Percentiles rank a stretch among this genome's conserved stretches.
Conservation (phyloP, 2,888 invertebrate genomes). For the Nysson spinosus region DNA sequence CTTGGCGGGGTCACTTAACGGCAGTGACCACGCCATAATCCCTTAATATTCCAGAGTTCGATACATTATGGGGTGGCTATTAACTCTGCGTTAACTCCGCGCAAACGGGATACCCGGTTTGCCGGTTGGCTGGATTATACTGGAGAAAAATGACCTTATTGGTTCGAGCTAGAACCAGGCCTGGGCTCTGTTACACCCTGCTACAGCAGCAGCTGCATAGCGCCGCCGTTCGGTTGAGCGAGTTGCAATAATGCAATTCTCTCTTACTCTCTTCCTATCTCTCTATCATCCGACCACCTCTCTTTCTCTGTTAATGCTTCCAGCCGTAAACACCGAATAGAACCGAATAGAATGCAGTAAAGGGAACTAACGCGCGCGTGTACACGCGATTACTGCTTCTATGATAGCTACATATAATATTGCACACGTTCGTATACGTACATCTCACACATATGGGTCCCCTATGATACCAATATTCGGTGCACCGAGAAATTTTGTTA, state of each 20-base stretch:
- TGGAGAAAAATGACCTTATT: slow-evolving; percentile 71
- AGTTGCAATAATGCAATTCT: slow-evolving; percentile 73
- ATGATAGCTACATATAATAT: slow-evolving; percentile 23
- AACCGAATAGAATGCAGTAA: slow-evolving; percentile 71
- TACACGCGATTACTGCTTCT: slow-evolving; percentile 47
- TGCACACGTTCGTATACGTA: slow-evolving; percentile 22
- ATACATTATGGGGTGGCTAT: slow-evolving; percentile 69
- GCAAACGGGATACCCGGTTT: slow-evolving; percentile 64
- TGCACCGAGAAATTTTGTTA: slow-evolving; percentile 13
- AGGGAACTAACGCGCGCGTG: slow-evolving; percentile 61
- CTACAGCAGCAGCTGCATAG: slow-evolving; percentile 59
- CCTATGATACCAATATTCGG: slow-evolving; percentile 20
- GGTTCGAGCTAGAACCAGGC: slow-evolving; percentile 64
- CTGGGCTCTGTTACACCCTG: slow-evolving; percentile 62
- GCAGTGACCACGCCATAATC: slow-evolving; percentile 61
- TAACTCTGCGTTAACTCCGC: slow-evolving; percentile 71
- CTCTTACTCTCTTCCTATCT: slow-evolving; percentile 42
- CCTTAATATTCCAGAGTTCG: slow-evolving; percentile 69
- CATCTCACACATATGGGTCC: slow-evolving; percentile 13
- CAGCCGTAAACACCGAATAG: slow-evolving; percentile 72
- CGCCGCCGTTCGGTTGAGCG: slow-evolving; percentile 51
- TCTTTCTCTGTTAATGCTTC: slow-evolving; percentile 67
- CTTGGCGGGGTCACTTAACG: slow-evolving; percentile 49
- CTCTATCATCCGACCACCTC: slow-evolving; percentile 26
- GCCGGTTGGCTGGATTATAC: slow-evolving; percentile 66